Percentiles rank a stretch among this genome's conserved stretches.
These are phyloP conservation scores for Sinocyclocheilus maitianheensis DNA, from an alignment of 2,113 vertebrate species.

Conservation along the genomic window DNA sequence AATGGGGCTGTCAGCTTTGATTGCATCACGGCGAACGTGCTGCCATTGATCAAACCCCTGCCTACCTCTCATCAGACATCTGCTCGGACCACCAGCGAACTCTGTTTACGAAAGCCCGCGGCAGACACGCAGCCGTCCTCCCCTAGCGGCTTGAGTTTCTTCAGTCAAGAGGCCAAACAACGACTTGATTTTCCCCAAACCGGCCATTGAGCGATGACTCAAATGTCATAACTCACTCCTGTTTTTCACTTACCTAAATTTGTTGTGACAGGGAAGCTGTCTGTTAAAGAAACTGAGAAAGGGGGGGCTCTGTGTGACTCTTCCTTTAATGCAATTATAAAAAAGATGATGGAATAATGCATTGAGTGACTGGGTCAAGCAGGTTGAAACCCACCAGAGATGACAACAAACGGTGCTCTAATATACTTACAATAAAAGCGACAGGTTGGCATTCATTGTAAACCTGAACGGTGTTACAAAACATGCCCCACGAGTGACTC, in stretches of 20 bases:
- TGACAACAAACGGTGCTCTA: conserved; percentile 49
- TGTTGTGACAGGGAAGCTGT: conserved; percentile 31
- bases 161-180: background rate
- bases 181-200: conserved; percentile 55
- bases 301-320: conserved; percentile 24
- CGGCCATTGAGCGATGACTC: conserved; percentile 7
- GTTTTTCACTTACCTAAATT: conserved; percentile 27
- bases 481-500: conserved; percentile 71
- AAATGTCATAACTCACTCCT: conserved; percentile 26
- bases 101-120: conserved; percentile 78
- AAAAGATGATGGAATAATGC: background rate
- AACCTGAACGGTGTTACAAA: conserved; percentile 56
- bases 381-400: conserved; percentile 52
- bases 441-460: conserved; percentile 46
- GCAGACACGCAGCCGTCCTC: conserved; percentile 53
- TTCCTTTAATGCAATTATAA: conserved; percentile 8
- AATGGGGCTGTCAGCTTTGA: conserved; percentile 50
- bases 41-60: conserved; percentile 49
- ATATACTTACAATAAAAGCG: conserved; percentile 2
- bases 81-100: conserved; percentile 81
- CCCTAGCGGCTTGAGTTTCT: background rate
- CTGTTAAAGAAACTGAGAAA: conserved; percentile 56
- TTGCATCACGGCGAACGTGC: conserved; percentile 42
- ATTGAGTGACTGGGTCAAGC: conserved; percentile 5
- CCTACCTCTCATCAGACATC: conserved; percentile 49